Evolutionary conservation across 2,888 invertebrate genomes (phyloP), one percentile per base, ranked within the genome.

Genomic region (Notodonta ziczac): DNA sequence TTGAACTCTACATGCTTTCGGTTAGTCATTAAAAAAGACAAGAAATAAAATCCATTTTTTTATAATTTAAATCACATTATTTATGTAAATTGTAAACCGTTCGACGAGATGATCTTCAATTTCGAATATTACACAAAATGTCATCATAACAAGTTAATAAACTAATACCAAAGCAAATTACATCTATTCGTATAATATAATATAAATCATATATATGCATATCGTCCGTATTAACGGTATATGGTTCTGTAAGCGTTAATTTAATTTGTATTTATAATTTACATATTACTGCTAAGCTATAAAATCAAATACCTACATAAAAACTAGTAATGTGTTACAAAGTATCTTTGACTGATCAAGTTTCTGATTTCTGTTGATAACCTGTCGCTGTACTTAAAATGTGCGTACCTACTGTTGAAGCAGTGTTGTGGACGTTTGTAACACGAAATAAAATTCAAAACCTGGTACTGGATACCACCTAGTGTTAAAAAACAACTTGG

Each of bases 211-310:
- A 51, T 51, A 16, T 51, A 51, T n/a, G 5, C 5, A 1, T 5
- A 46, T 46, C 46, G 46, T 46, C 13, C 46, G 53, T 51, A 52
- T 58, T 66, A 73, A 70, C 67, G 63, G 72, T 63, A 65, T 7
- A 59, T 42, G 35, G 51, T 42, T 59, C 51, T 67, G n/a, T 40
- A 55, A 32, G 39, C 40, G 48, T 53, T 62, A 66, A 73, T 69
- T 75, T 69, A 68, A 75, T 78, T 76, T 71, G 61, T 63, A 68
- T 64, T 58, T 52, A 16, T 59, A 56, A 73, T 73, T 77, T 76
- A 68, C 71, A 73, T 78, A 73, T 68, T 72, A 69, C 72, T 70
- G 63, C 69, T 68, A 61, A 61, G 65, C 61, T 63, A 73, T 81
- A 77, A 78, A 75, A 75, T 66, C 24, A 60, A 60, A 59, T 66